Conservation (phyloP, 2,113 vertebrate species). For the Xerus inauris region DNA sequence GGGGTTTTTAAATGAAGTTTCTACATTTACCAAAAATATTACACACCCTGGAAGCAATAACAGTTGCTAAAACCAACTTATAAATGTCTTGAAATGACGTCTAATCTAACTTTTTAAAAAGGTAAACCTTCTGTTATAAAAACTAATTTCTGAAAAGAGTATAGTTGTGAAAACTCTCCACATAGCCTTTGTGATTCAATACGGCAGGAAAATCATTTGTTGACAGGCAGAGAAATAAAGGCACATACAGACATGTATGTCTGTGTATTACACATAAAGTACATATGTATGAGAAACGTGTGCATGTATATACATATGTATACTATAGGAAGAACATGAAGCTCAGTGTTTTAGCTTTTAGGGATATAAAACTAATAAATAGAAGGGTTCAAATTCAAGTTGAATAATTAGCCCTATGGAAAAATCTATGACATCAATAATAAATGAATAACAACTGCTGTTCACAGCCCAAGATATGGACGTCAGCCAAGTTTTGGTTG, state of each 20-base stretch:
- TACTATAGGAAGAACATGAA: background rate
- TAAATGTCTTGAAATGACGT: background rate
- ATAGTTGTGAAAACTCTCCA: background rate
- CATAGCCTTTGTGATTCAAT: background rate
- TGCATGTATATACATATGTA: background rate
- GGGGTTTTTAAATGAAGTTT: background rate
- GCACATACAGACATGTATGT: background rate
- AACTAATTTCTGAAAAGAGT: slow-evolving; percentile 18
- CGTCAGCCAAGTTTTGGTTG: background rate
- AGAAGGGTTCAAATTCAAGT: background rate
- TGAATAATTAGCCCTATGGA: background rate
- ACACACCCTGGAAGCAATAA: background rate
- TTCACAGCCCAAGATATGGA: background rate
- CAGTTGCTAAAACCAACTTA: background rate
- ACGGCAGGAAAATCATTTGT: background rate
- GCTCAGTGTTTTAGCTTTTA: background rate
- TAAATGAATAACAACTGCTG: background rate
- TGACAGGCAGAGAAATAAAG: background rate
- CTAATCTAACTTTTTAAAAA: background rate
- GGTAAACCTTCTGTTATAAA: slow-evolving; percentile 1
- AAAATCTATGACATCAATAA: background rate
- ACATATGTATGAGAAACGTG: background rate
- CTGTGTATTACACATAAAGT: background rate
- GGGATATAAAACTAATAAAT: background rate
- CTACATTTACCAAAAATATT: background rate